phyloP scores from a whole-genome alignment of 2,797 vertebrate genomes.

The Scyliorhinus canicula region DNA sequence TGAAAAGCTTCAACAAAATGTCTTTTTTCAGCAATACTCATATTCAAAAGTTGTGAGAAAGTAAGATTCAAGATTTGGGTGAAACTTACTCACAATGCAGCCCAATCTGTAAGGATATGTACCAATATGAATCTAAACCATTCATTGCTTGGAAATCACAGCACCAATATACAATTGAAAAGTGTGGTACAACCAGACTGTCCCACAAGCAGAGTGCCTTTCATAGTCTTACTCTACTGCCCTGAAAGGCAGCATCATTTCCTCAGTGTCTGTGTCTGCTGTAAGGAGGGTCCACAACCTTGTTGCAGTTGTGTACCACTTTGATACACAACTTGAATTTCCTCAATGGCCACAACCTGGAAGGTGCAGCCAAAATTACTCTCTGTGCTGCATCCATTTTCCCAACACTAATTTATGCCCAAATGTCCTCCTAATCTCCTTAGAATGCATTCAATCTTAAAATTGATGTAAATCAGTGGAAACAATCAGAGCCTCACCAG shows the following conservation, averaged over 20 bases:
- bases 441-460: not conserved
- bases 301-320: not conserved
- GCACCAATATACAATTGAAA: not conserved
- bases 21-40: too few relatives aligned
- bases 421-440: not conserved
- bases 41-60: too few relatives aligned
- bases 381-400: not conserved
- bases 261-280: not conserved
- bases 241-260: not conserved
- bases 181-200: not conserved
- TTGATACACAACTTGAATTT: not conserved
- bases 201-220: not conserved
- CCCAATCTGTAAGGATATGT: too few relatives aligned
- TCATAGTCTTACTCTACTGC: not conserved
- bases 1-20: too few relatives aligned
- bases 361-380: not conserved
- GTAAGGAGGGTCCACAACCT: not conserved
- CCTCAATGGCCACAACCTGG: not conserved
- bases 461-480: not conserved
- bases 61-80: too few relatives aligned
- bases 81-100: too few relatives aligned
- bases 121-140: too few relatives aligned
- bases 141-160: not conserved
- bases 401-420: not conserved
- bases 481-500: not conserved